phyloP scores from a whole-genome alignment of 1,140 invertebrate genomes.

The Macrocentrus cingulum region DNA sequence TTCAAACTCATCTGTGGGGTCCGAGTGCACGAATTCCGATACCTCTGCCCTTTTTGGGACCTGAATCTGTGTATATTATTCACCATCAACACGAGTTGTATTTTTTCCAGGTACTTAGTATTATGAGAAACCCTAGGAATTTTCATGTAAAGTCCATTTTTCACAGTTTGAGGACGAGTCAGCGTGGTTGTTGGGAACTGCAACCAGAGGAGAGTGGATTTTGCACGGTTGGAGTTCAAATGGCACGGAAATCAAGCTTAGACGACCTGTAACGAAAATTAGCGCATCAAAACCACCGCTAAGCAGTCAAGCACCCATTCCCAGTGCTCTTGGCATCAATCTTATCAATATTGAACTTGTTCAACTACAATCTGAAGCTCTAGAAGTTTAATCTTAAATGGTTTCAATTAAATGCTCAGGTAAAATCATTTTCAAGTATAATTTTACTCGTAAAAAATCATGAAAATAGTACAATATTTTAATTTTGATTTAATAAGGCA shows the following conservation, averaged over 20 bases:
- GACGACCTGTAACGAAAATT: conserved; percentile 39
- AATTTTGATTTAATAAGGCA: no score
- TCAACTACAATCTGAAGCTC: conserved; percentile 33
- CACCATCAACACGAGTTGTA: conserved; percentile 45
- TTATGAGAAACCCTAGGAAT: conserved; percentile 5
- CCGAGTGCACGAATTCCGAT: conserved; percentile 37
- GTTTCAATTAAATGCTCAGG: neutral
- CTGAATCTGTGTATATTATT: conserved; percentile 42
- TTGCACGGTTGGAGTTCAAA: conserved; percentile 34
- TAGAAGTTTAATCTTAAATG: conserved; percentile 30
- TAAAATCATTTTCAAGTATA: neutral
- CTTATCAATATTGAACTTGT: conserved; percentile 38
- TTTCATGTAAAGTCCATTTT: conserved; percentile 7
- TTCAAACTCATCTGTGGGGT: conserved; percentile 47
- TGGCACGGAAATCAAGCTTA: conserved; percentile 39
- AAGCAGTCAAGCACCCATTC: conserved; percentile 36
- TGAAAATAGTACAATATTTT: no score
- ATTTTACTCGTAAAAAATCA: no score
- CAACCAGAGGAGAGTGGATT: conserved; percentile 40
- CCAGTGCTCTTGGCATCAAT: conserved; percentile 34
- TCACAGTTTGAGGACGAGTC: conserved; percentile 39
- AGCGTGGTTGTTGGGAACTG: conserved; percentile 42
- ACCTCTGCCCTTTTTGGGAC: conserved; percentile 43
- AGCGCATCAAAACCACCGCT: conserved; percentile 29
- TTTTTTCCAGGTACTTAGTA: conserved; percentile 44